Evolutionary conservation across 2,797 vertebrate genomes (phyloP).

Genomic region (Hirundo rustica): DNA sequence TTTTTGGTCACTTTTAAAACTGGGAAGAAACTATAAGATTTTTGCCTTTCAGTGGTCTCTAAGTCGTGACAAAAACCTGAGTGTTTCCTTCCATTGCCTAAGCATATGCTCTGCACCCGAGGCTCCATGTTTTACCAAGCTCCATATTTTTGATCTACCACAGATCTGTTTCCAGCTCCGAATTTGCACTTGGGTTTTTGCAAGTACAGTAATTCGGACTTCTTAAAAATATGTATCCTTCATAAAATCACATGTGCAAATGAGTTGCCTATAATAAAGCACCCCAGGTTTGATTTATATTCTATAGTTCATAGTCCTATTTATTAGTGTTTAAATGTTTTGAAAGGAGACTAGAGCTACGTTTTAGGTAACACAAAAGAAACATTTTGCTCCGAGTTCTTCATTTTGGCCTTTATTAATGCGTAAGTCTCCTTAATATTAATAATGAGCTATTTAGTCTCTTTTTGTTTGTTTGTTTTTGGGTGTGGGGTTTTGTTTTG

Average conservation of each 20-base stretch:
- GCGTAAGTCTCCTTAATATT: not conserved
- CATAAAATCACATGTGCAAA: not conserved
- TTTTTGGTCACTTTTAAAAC: not conserved
- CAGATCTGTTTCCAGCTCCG: not conserved
- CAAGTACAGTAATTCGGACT: not conserved
- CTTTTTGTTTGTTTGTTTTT: too few relatives aligned
- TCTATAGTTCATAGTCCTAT: not conserved
- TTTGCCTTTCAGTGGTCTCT: accelerated
- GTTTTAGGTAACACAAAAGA: not conserved
- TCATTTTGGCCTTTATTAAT: not conserved
- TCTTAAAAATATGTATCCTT: not conserved
- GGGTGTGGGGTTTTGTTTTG: too few relatives aligned
- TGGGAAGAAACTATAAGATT: not conserved
- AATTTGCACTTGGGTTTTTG: not conserved
- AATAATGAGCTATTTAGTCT: not conserved
- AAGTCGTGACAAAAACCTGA: not conserved
- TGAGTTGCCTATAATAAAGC: not conserved
- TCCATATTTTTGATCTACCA: not conserved
- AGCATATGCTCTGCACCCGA: not conserved
- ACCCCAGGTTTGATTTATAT: not conserved
- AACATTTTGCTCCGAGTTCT: not conserved
- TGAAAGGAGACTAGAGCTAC: not conserved
- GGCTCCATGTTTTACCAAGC: not conserved
- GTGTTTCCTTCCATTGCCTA: not conserved
- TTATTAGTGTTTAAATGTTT: not conserved